phyloP scores from a whole-genome alignment of 2,113 vertebrate species.

The Microcebus tavaratra region DNA sequence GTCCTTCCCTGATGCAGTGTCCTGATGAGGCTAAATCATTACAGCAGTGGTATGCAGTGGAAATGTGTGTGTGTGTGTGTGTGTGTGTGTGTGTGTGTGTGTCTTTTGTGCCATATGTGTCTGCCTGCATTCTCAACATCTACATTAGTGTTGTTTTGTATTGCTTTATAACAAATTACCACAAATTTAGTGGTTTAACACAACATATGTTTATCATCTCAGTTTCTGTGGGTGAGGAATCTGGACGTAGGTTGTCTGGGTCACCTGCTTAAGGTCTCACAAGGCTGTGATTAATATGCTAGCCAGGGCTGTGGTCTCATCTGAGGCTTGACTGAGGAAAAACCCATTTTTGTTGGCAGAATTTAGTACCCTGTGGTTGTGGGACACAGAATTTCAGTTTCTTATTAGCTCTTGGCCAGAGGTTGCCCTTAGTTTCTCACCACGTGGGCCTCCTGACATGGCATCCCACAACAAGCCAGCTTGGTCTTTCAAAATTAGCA shows the following conservation, averaged over 20 bases:
- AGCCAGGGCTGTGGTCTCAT: slow-evolving; percentile 28
- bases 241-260: background rate
- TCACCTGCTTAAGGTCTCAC: background rate
- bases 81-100: background rate
- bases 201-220: background rate
- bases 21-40: background rate
- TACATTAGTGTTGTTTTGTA: background rate
- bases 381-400: background rate
- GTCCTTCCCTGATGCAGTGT: background rate
- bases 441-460: background rate
- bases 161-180: background rate
- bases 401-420: background rate
- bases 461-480: background rate
- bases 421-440: background rate
- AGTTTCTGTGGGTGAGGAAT: background rate
- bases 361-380: background rate
- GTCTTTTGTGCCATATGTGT: background rate
- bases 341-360: background rate
- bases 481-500: background rate
- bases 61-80: background rate
- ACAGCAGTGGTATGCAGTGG: background rate
- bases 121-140: background rate
- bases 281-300: background rate
- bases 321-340: background rate
- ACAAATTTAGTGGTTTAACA: background rate